Evolutionary conservation across 2,888 invertebrate species (phyloP).

Genomic region (Dicyrtomina minuta): DNA sequence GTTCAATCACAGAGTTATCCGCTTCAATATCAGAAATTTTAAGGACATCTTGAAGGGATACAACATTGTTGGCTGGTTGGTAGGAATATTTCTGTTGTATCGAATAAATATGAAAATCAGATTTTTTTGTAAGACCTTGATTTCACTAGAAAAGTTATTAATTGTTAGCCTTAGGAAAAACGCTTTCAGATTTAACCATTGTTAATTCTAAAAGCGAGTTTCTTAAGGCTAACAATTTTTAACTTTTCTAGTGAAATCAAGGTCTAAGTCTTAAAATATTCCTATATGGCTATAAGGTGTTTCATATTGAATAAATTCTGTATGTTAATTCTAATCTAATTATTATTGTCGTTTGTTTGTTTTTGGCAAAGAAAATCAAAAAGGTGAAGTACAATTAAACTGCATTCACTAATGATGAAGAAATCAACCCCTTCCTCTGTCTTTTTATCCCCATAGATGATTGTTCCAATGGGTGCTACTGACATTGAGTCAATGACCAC

Average conservation of each 20-base stretch:
- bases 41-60: conserved; percentile 50
- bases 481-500: conserved; percentile 47
- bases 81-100: conserved; percentile 48
- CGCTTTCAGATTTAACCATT: too few species aligned
- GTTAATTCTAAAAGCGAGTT: background rate
- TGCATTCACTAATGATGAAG: conserved; percentile 45
- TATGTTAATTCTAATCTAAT: too few species aligned
- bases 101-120: background rate
- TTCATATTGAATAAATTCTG: too few species aligned
- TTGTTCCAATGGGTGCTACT: conserved; percentile 43
- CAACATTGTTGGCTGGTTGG: conserved; percentile 46
- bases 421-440: conserved; percentile 43
- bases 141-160: too few species aligned
- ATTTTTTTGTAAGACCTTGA: background rate
- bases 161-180: too few species aligned
- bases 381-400: conserved; percentile 44
- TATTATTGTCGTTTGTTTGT: too few species aligned
- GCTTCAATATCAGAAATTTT: conserved; percentile 51
- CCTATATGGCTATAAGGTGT: too few species aligned
- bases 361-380: background rate
- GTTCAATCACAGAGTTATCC: conserved; percentile 43
- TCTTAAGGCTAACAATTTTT: too few species aligned
- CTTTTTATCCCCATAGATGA: conserved; percentile 19
- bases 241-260: too few species aligned
- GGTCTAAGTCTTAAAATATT: too few species aligned